A percentile compares a stretch with the other conserved stretches of the same genome.
These are phyloP conservation scores for Lagopus muta DNA, from an alignment of 2,113 vertebrate species.

Conservation along the genomic window DNA sequence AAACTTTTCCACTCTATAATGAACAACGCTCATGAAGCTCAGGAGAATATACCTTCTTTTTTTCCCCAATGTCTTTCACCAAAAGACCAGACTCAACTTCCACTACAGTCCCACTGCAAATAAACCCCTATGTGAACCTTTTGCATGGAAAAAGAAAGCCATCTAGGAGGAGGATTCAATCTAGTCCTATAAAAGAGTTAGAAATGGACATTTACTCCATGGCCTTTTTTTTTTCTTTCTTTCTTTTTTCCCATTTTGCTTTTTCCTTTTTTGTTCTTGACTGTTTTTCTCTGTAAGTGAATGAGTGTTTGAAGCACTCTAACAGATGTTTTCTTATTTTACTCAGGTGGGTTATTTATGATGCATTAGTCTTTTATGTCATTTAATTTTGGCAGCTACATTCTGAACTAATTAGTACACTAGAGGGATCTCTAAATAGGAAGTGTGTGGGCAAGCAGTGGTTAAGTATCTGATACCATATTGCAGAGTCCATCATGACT, in stretches of 20 bases:
- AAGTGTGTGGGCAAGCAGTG: constrained; percentile 23
- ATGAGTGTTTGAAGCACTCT: neutral
- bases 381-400: constrained; percentile 31
- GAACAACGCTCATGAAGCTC: neutral
- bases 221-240: neutral
- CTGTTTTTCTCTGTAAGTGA: neutral
- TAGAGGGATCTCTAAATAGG: neutral
- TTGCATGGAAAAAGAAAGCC: neutral
- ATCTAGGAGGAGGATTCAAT: neutral
- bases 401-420: constrained; percentile 50
- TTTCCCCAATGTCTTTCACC: neutral
- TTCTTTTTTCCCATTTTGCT: neutral
- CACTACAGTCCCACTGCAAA: neutral
- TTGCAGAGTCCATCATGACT: constrained; percentile 4
- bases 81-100: neutral
- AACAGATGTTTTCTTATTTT: constrained; percentile 51
- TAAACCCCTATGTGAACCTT: neutral
- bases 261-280: neutral
- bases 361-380: constrained; percentile 28
- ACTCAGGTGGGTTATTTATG: constrained; percentile 32
- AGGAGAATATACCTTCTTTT: neutral
- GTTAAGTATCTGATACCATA: constrained; percentile 41
- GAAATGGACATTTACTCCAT: neutral
- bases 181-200: neutral
- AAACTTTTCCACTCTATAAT: neutral